Base-by-base conservation (phyloP, 2,797 vertebrate genomes). In the Pangasius larnaudii region DNA sequence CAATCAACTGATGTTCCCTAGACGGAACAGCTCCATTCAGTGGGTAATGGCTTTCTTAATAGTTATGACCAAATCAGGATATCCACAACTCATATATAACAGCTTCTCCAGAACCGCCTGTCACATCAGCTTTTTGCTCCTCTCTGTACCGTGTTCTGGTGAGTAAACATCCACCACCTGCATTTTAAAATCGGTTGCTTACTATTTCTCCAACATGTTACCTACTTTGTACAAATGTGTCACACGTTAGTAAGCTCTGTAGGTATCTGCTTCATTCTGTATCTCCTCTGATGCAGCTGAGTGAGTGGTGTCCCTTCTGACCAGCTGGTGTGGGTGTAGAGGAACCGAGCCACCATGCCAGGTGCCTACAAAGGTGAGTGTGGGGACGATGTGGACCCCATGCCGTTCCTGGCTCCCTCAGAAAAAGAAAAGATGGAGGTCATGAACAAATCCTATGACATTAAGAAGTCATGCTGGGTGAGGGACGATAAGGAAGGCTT, bases 381-480 rank as follows among this genome's bases (percentile, higher is more conserved):
- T 5, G 93, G 92, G 88, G 93, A 94, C 0, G 90, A 95, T 46
- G 91, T 95, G 90, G 95, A 96, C 85, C 93, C 94, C 18, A 92
- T 94, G 94, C 91, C 92, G 0, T 94, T 95, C 93, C 91, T 95
- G 92, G 87, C 80, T 86, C 93, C 94, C 53, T 42, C 88, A 0
- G 92, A 95, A 42, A 95, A 95, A 91, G 94, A 96, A 93, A 94
- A 90, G 63, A 65, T 93, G 0, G 92, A 96, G 87, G 93, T 91
- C 61, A 91, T 92, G 88, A 96, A 90, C 89, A 95, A 94, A 86
- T 89, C 94, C 14, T 95, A 86, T 0, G 93, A 96, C 86, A 96
- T 95, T 87, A 96, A 96, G 91, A 94, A 90, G 86, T 95, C 94
- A 7, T 96, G 94, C 91, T 95, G 94, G 94, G 84, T 96, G 90